Evolutionary conservation across 2,797 vertebrate genomes (phyloP), one percentile per base, ranked within the genome.

Genomic region (Squalus acanthias): DNA sequence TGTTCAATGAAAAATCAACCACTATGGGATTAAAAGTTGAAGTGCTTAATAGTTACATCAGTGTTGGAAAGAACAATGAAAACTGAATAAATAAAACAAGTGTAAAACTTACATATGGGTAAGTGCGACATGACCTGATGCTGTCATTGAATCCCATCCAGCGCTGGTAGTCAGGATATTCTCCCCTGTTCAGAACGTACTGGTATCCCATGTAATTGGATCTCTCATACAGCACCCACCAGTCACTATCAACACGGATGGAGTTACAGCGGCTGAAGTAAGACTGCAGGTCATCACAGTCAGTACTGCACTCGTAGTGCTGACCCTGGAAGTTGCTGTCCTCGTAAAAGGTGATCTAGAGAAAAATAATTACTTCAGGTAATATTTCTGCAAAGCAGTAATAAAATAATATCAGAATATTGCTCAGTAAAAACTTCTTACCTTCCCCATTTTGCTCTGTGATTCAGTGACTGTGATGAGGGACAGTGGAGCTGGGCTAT

Each of bases 221-320:
- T n/a, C 26, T 63, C 60, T 95, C 94, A 60, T 46, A 95, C 92
- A 65, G 12, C 39, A 95, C 53, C 92, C 92, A 95, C 15, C 33
- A 65, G 57, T 70, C 92, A 24, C 33, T 33, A 13, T 95, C 92
- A 1, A 95, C 92, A 39, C 57, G 92, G 92, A 95, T 95, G 17
- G 92, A 95, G 92, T 95, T 95, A 70, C 92, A 95, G 33, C 91
- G 91, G 91, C 91, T 93, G 53, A 93, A 67, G 50, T 60, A 93
- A 67, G 91, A n/a, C 7, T 10, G 12, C 91, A 67, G 53, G 91
- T 93, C 65, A 29, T 0, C 65, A 29, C 24, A 60, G 53, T 93
- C 91, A 29, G 53, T 26, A 46, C 91, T 93, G 91, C 91, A 93
- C 91, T 93, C 91, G 20, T 93, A 57, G 91, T 67, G 91, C 53